Base-by-base conservation (phyloP, 2,113 vertebrate species). In the Corythoichthys intestinalis region DNA sequence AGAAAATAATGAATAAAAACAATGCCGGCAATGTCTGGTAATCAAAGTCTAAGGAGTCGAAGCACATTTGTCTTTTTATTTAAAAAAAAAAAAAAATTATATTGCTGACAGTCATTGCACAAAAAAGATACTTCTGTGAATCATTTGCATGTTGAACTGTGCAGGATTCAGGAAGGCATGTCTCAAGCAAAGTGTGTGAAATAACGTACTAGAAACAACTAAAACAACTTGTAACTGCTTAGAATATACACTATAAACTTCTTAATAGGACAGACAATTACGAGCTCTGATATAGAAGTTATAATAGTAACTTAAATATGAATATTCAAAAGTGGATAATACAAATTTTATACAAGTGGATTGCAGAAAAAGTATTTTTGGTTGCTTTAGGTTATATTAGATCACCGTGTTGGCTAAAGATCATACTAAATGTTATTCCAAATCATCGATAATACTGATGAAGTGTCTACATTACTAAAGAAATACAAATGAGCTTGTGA, bases 301-400 rank as follows among this genome's bases (percentile, higher is more conserved):
- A 72, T 83, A 73, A 72, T 82, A 81, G 52, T 38, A 61, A 76
- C 78, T 83, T 85, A 80, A 86, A 83, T 84, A 85, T 78, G 74
- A 66, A 78, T 69, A 72, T 79, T 71, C 83, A 58, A 56, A 80
- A 13, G 64, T 66, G 49, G 66, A 83, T 75, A 73, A 76, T 75
- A 76, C 39, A 92, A 81, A 74, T 88, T 91, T 92, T 89, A 89
- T 71, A 92, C 72, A 77, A 38, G 15, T 66, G 76, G 80, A 83
- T 1, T 11, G 44, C 75, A 73, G 73, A 84, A 65, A 75, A 63
- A 66, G 50, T 44, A 63, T 13, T 10, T 73, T 38, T 64, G 52
- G 65, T 68, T 56, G 72, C 35, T 41, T 8, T 57, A 28, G 49
- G 37, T 74, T 49, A 54, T 44, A 72, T 17, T 3, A 37, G 11